Base-by-base conservation (phyloP, 2,797 vertebrate genomes). In the Syngnathus rostellatus region DNA sequence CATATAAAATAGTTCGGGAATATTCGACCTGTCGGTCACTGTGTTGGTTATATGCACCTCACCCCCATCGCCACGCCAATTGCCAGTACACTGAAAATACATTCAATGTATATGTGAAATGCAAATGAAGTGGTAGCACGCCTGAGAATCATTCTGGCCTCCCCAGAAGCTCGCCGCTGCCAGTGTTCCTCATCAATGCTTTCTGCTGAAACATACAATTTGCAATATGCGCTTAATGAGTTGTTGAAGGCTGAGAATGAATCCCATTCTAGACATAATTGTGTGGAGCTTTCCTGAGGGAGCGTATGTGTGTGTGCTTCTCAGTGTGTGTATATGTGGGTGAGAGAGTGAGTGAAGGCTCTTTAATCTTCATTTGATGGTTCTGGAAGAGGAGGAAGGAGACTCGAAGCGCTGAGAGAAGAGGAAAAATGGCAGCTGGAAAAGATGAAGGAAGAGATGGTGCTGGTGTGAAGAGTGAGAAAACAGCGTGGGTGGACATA, bases 211-310 rank as follows among this genome's bases (percentile, higher is more conserved):
- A 92, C 62, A 74, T 86, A 89, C 84, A 69, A 88, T 91, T 90
- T 90, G 88, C 86, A 90, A 88, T 88, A 87, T 87, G 88, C 85
- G 89, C 89, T 89, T 91, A 92, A 91, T 92, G 89, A 91, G 89
- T 89, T 90, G 88, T 90, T 91, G 87, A 89, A 87, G 77, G 82
- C 87, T 89, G 85, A 88, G 86, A 90, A 90, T 82, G 88, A 87
- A 88, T 91, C 88, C 88, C 86, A 90, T 91, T 91, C 86, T 82
- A 82, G 81, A 79, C 78, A 68, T 91, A 90, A 91, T 89, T 89
- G 89, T 90, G 87, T 85, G 77, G 16, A 76, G 80, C 83, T 86
- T 89, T 89, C 88, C 87, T 80, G 62, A 72, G 73, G 77, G 76
- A 68, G 19, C 0, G 59, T 5, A 37, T n/a, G 16, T 40, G 63